These are phyloP conservation scores for Epistrophe eligans DNA, from an alignment of 2,888 invertebrate genomes.

Conservation along the genomic window DNA sequence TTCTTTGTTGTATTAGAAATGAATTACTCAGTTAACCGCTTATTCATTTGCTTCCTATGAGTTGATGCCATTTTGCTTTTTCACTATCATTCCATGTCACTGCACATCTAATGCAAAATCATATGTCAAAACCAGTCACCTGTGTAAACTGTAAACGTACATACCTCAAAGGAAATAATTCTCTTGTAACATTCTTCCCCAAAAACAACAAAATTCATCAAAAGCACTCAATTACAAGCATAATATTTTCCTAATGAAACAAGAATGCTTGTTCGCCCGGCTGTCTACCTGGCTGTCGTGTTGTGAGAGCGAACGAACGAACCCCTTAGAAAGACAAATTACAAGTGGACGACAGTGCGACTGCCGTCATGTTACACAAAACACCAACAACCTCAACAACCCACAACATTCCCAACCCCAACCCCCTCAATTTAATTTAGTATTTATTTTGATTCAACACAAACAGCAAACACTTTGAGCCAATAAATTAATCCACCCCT, in stretches of 20 bases:
- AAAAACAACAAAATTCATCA: slow-evolving; percentile 26
- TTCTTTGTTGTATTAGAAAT: background rate
- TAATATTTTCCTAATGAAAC: slow-evolving; percentile 65
- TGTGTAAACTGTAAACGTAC: background rate
- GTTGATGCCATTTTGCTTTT: background rate
- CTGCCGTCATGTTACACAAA: slow-evolving; percentile 14
- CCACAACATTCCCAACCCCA: background rate
- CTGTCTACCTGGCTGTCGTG: slow-evolving; percentile 1
- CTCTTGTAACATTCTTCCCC: background rate
- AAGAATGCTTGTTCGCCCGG: slow-evolving; percentile 31
- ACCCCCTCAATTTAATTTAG: slow-evolving; percentile 1
- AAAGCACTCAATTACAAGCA: slow-evolving; percentile 61
- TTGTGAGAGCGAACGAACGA: background rate
- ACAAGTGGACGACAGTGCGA: slow-evolving; percentile 10
- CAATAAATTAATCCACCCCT: slow-evolving; percentile 65
- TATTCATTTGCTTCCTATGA: background rate
- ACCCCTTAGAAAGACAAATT: slow-evolving; percentile 27
- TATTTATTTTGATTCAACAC: slow-evolving; percentile 32
- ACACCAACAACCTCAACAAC: background rate
- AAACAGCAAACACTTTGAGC: slow-evolving; percentile 50
- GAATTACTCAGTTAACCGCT: background rate
- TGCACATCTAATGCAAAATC: background rate
- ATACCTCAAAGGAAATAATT: slow-evolving; percentile 7
- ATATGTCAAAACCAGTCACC: slow-evolving; percentile 23
- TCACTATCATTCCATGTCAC: background rate